Base-by-base conservation (phyloP, 1,140 invertebrate genomes). In the Hycleus phaleratus region DNA sequence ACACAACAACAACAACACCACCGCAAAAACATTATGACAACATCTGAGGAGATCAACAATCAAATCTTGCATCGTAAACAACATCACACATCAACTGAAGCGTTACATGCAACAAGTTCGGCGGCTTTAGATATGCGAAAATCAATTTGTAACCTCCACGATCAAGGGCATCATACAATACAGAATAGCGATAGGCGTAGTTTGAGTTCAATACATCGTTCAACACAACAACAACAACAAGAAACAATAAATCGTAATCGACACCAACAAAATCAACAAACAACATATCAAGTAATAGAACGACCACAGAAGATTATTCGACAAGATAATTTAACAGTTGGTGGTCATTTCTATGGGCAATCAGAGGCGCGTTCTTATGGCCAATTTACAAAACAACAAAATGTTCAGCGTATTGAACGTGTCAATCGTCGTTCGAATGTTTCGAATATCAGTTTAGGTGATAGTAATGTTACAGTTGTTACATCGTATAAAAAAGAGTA, bases 401-500 rank as follows among this genome's bases (percentile, higher is more conserved):
- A 70, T 73, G 69, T 67, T 49, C 75, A 67, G 68, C 75, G 60
- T 69, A 75, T 69, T 67, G 80, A 80, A 60, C 78, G 73, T 54
- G 76, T 81, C 0, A 80, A 81, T 18, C 78, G 78, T 18, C 78
- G 81, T 7, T 77, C 81, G 3, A 88, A 86, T 64, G 78, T 84
- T 18, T 90, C 87, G 0, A 80, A 85, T 49, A 87, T 91, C 59
- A 82, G 78, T 32, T 67, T 90, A 1, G 87, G 87, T 1, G 85
- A 86, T 54, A 79, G 77, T 43, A 77, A 70, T 47, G 62, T 70
- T 4, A 68, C 71, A 4, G 67, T 77, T 8, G 77, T 77, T 5
- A 82, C 83, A 4, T 87, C 84, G 60, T 91, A 92, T 67, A 86
- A 86, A 66, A 87, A 82, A 46, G 89, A 91, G 72, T 90, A 81